These are phyloP conservation scores for Oconnorella tubifera DNA, from an alignment of 2,888 invertebrate genomes.

Conservation along the genomic window DNA sequence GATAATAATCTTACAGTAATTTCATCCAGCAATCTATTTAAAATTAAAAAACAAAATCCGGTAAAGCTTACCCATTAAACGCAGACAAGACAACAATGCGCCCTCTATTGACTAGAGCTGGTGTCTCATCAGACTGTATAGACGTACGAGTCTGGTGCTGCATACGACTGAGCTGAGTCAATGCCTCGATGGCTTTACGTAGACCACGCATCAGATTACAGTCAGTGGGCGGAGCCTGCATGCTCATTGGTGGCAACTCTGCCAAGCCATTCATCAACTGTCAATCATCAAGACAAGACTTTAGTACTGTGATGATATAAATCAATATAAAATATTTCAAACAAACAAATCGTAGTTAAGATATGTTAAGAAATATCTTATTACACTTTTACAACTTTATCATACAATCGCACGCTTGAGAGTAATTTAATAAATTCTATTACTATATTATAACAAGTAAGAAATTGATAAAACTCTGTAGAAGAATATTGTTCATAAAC, in stretches of 20 bases:
- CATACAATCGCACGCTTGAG: too few species aligned
- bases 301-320: background rate
- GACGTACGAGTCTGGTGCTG: conserved; percentile 11
- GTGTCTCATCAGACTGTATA: background rate
- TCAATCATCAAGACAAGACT: background rate
- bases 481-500: too few species aligned
- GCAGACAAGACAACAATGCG: conserved; percentile 87
- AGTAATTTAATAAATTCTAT: too few species aligned
- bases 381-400: too few species aligned
- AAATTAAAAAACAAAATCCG: too few species aligned
- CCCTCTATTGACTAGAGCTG: conserved; percentile 64
- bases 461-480: too few species aligned
- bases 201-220: conserved; percentile 7
- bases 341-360: too few species aligned
- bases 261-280: conserved; percentile 12
- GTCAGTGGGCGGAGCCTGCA: conserved; percentile 3
- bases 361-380: too few species aligned
- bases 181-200: conserved; percentile 2
- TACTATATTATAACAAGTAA: too few species aligned
- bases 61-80: conserved; percentile 65
- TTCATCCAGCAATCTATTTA: too few species aligned
- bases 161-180: conserved; percentile 3
- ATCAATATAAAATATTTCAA: background rate
- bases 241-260: background rate
- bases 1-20: too few species aligned